These are phyloP conservation scores for Crotalus helleri DNA, from an alignment of 2,113 vertebrate genomes.

Conservation along the genomic window DNA sequence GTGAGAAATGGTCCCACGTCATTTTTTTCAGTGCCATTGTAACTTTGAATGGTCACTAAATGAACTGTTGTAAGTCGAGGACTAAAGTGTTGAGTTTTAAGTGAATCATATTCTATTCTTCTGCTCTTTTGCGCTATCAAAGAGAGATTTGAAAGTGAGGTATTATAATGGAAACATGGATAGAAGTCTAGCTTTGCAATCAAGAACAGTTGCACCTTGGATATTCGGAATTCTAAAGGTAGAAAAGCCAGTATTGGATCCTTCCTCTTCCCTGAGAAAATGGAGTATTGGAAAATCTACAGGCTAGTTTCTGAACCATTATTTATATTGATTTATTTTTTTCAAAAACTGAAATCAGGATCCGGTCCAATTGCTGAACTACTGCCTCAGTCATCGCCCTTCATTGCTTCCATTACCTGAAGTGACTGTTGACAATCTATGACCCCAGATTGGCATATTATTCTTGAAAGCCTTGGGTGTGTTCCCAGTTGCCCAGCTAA, in stretches of 20 bases:
- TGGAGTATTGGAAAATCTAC: neutral
- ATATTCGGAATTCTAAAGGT: neutral
- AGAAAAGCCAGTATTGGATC: neutral
- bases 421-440: neutral
- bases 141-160: neutral
- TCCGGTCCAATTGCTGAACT: neutral
- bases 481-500: neutral
- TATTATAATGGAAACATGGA: neutral
- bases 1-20: neutral
- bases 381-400: conserved; percentile 3
- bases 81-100: neutral
- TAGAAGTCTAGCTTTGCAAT: neutral
- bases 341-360: conserved; percentile 25
- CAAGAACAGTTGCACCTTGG: neutral
- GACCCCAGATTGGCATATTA: neutral
- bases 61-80: neutral
- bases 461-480: neutral
- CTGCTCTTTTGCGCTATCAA: neutral
- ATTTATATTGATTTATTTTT: neutral
- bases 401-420: conserved; percentile 16
- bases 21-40: neutral
- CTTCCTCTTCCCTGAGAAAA: neutral
- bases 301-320: neutral
- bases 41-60: neutral
- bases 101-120: neutral